Base-by-base conservation (phyloP, 2,113 vertebrate species). In the Epinephelus lanceolatus region DNA sequence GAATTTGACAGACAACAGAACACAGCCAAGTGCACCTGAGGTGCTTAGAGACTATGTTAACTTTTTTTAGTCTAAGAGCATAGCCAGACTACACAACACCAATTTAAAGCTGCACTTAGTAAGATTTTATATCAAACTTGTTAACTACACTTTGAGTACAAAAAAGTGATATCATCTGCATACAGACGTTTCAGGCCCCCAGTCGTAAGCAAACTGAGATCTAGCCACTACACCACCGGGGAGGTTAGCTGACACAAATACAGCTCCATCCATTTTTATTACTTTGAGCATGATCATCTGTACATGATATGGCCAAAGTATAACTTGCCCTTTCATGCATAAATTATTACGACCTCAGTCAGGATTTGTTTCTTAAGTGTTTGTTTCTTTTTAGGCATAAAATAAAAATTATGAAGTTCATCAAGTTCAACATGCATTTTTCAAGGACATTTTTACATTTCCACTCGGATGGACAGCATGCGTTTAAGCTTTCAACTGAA, bases 91-190 rank as follows among this genome's bases (percentile, higher is more conserved):
- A 27, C 42, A 5, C 1, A n/a, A 56, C 8, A 1, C 52, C 51
- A 37, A 17, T 70, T 78, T 57, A 73, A 90, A 91, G 76, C 83
- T 91, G 84, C 85, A 81, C 81, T 84, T 76, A 5, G 57, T 47
- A 21, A 53, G 10, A 80, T 4, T 42, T 67, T 14, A 11, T 47
- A 4, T 82, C 30, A 42, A 62, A 77, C 4, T n/a, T 66, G 27
- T 15, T 27, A 75, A 65, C 23, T 14, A 52, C 21, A 30, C 23
- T 0, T 30, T 52, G 30, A 56, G 19, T n/a, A 11, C 3, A 40
- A 49, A 40, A 71, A 27, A 18, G 12, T 0, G 5, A 27, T 42
- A 11, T 62, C n/a, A 2, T 77, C 63, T 5, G 68, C 69, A 6
- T 75, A 67, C 13, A 15, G 27, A 19, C 1, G 2, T 18, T 23